Percentiles rank a stretch among this genome's conserved stretches.
phyloP scores from a whole-genome alignment of 2,113 vertebrate species.

The Cynoglossus semilaevis region DNA sequence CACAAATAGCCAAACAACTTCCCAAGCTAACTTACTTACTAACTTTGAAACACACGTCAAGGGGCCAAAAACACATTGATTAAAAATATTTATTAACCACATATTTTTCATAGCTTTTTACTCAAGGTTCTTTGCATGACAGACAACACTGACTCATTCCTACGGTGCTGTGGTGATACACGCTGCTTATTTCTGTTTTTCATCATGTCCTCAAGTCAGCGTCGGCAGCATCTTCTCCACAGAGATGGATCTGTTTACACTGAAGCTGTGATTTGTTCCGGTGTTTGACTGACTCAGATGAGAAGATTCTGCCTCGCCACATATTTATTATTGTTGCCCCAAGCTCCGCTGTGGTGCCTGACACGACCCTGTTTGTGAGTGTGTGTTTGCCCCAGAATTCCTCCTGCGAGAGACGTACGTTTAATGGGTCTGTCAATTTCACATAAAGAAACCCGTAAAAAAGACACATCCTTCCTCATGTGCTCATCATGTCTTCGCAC shows the following conservation, averaged over 20 bases:
- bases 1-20: too few species aligned
- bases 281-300: conserved; percentile 25
- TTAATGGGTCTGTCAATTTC: conserved; percentile 23
- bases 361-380: neutral
- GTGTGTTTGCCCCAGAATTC: conserved; percentile 12
- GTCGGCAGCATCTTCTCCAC: neutral
- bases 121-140: conserved; percentile 11
- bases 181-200: conserved; percentile 20
- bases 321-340: conserved; percentile 22
- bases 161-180: conserved; percentile 2
- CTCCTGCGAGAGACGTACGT: conserved; percentile 1
- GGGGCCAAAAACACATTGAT: too few species aligned
- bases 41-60: too few species aligned
- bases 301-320: conserved; percentile 10
- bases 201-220: conserved; percentile 35
- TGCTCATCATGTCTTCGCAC: conserved; percentile 1
- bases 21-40: too few species aligned
- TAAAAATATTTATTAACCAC: too few species aligned
- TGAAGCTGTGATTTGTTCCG: conserved; percentile 38
- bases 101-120: too few species aligned
- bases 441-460: conserved; percentile 4
- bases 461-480: conserved; percentile 1
- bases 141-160: conserved; percentile 9
- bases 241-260: conserved; percentile 58
- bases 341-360: conserved; percentile 19